Conservation (phyloP, 2,113 vertebrate species). For the Hucho hucho region DNA sequence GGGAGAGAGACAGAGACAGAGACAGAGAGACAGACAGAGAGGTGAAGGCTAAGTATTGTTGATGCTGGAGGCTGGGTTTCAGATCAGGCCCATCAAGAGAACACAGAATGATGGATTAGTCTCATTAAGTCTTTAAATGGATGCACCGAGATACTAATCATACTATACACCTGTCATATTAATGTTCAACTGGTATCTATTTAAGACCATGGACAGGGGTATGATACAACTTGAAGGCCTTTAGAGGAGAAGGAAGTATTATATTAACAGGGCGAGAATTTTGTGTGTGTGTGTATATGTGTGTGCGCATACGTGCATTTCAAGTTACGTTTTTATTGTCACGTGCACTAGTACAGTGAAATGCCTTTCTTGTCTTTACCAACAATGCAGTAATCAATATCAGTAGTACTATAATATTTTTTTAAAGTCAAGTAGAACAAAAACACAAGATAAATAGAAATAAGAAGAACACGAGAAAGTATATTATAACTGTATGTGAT, state of each 20-base stretch:
- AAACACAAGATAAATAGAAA: too few relatives aligned
- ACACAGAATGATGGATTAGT: background rate
- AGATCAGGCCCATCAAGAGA: background rate
- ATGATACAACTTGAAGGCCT: background rate
- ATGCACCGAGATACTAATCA: background rate
- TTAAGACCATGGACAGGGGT: background rate
- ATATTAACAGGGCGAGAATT: background rate
- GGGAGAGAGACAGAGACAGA: background rate
- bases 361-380: too few relatives aligned
- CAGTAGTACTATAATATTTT: too few relatives aligned
- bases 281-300: background rate
- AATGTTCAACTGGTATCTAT: background rate
- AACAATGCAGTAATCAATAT: too few relatives aligned
- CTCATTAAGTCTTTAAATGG: background rate
- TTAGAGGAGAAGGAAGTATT: background rate
- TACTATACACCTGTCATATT: background rate
- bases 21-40: background rate
- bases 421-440: too few relatives aligned
- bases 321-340: background rate
- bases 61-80: background rate
- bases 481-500: too few relatives aligned
- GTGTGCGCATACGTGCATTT: slow-evolving; percentile 2
- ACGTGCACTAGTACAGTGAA: background rate
- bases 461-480: too few relatives aligned
- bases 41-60: background rate